Percentiles rank a stretch among this genome's conserved stretches.
phyloP scores from a whole-genome alignment of 2,888 invertebrate genomes.

The Drosophila meridiana region DNA sequence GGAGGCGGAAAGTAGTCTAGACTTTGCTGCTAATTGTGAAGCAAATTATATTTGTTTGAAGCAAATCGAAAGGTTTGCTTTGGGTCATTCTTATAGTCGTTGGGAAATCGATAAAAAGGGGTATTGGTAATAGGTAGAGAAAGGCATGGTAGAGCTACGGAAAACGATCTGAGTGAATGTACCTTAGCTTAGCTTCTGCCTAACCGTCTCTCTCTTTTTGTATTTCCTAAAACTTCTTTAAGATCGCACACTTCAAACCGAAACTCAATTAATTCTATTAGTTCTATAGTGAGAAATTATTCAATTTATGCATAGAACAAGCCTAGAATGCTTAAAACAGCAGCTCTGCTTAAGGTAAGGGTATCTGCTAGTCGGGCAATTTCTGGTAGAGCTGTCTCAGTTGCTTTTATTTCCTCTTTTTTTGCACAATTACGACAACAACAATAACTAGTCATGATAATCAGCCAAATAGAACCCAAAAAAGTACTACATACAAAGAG shows the following conservation, averaged over 20 bases:
- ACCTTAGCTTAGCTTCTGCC: not conserved
- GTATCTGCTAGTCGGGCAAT: not conserved
- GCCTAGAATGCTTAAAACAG: not conserved
- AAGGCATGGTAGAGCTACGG: not conserved
- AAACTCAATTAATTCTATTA: not conserved
- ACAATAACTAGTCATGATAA: constrained; percentile 64
- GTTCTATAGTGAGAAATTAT: not conserved
- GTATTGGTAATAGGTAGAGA: not conserved
- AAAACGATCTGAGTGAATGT: not conserved
- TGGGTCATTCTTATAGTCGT: not conserved
- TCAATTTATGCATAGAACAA: not conserved
- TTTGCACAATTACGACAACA: constrained; percentile 70
- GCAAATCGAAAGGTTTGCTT: not conserved
- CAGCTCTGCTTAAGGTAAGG: too few species aligned
- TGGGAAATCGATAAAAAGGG: not conserved
- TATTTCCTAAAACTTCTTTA: not conserved
- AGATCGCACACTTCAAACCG: not conserved
- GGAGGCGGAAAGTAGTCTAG: not conserved
- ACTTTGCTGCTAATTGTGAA: not conserved
- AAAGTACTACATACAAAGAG: constrained; percentile 1
- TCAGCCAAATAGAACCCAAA: constrained; percentile 66
- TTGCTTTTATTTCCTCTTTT: constrained; percentile 34
- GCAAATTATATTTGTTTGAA: constrained; percentile 7
- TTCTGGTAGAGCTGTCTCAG: not conserved
- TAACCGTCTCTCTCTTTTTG: not conserved